Percentiles rank a stretch among this genome's conserved stretches.
phyloP scores from a whole-genome alignment of 2,888 invertebrate genomes.

The Pammene fasciana region DNA sequence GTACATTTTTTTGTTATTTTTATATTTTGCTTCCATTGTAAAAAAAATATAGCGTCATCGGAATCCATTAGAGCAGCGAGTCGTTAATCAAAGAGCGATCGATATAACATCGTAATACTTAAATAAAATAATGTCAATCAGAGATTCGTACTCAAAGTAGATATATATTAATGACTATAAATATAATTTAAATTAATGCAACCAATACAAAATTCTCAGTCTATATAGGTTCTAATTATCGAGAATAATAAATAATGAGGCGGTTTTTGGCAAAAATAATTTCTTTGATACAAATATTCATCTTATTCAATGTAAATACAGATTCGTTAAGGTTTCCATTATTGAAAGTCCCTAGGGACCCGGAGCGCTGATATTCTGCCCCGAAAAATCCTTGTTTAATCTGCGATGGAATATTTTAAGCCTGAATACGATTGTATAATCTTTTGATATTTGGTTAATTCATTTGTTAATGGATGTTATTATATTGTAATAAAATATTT shows the following conservation, averaged over 20 bases:
- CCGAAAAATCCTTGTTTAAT: slow-evolving; percentile 30
- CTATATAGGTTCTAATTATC: not conserved
- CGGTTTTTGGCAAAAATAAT: not conserved
- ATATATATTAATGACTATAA: not conserved
- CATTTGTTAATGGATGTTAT: not conserved
- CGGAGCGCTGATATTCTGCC: slow-evolving; percentile 23
- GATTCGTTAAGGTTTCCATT: slow-evolving; percentile 38
- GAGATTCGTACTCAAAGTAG: slow-evolving; percentile 21
- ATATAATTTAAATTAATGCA: slow-evolving; percentile 15
- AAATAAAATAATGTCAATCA: slow-evolving; percentile 1
- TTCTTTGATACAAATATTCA: not conserved
- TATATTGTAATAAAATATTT: not conserved
- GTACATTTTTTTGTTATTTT: slow-evolving; percentile 58
- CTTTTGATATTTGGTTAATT: slow-evolving; percentile 4
- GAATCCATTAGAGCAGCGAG: slow-evolving; percentile 52
- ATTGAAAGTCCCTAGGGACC: slow-evolving; percentile 19
- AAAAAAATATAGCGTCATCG: slow-evolving; percentile 55
- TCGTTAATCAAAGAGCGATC: slow-evolving; percentile 33
- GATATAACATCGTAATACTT: slow-evolving; percentile 24
- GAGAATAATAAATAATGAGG: no score
- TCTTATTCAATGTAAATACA: slow-evolving; percentile 27
- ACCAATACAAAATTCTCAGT: slow-evolving; percentile 13
- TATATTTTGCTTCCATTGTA: slow-evolving; percentile 53
- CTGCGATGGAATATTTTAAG: slow-evolving; percentile 25
- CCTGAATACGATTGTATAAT: slow-evolving; percentile 6